Percentiles rank a stretch among this genome's conserved stretches.
Conservation (phyloP, 2,888 invertebrate genomes). For the Erynnis tages region DNA sequence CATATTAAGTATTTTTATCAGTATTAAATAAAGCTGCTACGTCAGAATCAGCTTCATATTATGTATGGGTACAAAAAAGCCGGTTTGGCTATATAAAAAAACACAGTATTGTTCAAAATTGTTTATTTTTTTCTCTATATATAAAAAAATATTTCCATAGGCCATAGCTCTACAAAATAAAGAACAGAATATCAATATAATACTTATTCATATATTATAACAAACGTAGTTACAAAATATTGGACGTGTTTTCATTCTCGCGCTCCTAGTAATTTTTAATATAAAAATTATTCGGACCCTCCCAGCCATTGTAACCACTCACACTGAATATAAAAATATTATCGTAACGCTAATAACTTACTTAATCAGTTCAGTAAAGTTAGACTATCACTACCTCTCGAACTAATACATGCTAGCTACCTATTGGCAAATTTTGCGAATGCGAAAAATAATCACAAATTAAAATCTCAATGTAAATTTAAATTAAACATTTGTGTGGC, state of each 20-base stretch:
- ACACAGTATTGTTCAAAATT: slow-evolving; percentile 53
- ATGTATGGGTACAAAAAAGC: too few species aligned
- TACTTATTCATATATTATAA: slow-evolving; percentile 64
- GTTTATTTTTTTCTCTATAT: slow-evolving; percentile 72
- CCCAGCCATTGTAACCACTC: slow-evolving; percentile 44
- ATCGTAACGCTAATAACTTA: slow-evolving; percentile 56
- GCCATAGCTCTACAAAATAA: slow-evolving; percentile 64
- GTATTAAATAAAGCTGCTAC: too few species aligned
- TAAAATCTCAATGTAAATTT: slow-evolving; percentile 49
- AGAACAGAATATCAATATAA: slow-evolving; percentile 74
- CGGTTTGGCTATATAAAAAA: background rate
- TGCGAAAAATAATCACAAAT: slow-evolving; percentile 45
- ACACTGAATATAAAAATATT: slow-evolving; percentile 58
- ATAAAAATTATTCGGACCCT: slow-evolving; percentile 75
- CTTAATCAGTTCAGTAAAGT: slow-evolving; percentile 72
- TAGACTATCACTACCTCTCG: slow-evolving; percentile 43
- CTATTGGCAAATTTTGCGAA: slow-evolving; percentile 47
- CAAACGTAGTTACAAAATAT: slow-evolving; percentile 58
- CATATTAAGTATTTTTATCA: too few species aligned
- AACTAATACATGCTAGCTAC: slow-evolving; percentile 29
- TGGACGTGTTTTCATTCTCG: slow-evolving; percentile 72
- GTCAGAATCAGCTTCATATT: too few species aligned
- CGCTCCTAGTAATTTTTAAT: slow-evolving; percentile 75
- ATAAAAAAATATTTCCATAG: slow-evolving; percentile 67
- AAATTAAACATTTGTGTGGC: slow-evolving; percentile 42